phyloP scores from a whole-genome alignment of 2,113 vertebrate species.

The Chaetops frenatus region DNA sequence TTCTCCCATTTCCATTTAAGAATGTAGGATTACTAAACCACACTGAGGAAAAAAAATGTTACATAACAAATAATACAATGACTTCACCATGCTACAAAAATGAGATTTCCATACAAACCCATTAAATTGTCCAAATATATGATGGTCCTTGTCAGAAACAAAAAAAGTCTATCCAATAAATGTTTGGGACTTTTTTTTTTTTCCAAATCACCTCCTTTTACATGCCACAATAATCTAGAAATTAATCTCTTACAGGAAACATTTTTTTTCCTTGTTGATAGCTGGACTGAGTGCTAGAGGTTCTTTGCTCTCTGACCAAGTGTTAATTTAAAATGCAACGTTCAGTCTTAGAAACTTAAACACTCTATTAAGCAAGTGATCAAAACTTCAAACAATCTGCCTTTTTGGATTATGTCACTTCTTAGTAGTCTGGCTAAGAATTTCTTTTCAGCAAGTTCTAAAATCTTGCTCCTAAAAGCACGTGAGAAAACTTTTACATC shows the following conservation, averaged over 20 bases:
- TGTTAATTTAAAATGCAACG: fast-evolving
- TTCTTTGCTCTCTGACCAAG: not conserved
- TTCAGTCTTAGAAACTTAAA: not conserved
- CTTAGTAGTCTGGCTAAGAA: not conserved
- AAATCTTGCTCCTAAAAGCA: not conserved
- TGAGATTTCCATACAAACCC: not conserved
- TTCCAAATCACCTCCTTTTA: not conserved
- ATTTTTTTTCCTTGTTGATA: not conserved
- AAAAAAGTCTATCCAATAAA: not conserved
- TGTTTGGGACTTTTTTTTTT: not conserved
- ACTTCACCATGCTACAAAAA: not conserved
- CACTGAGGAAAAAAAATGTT: not conserved
- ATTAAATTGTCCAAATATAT: not conserved
- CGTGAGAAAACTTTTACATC: not conserved
- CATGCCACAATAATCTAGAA: not conserved
- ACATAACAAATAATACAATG: not conserved
- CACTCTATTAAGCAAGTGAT: not conserved
- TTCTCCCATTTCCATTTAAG: not conserved
- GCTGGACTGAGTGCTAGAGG: not conserved
- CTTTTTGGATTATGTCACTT: not conserved
- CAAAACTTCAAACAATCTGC: not conserved
- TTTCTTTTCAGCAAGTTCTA: not conserved
- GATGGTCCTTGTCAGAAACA: not conserved
- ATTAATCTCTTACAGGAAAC: not conserved
- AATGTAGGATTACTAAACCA: not conserved